phyloP scores from a whole-genome alignment of 2,113 vertebrate genomes.

The Sprattus sprattus region DNA sequence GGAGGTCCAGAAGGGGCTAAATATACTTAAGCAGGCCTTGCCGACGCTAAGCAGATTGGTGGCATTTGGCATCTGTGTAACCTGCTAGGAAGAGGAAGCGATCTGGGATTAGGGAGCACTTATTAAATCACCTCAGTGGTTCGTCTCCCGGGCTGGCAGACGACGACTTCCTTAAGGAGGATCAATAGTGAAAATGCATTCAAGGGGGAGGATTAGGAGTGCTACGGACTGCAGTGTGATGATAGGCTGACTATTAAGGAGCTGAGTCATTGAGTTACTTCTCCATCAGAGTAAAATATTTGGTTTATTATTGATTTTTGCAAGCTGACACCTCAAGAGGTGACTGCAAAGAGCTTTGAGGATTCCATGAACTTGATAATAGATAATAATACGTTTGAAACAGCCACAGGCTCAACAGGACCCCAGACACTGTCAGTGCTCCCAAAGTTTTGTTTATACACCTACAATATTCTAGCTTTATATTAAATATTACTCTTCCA shows the following conservation, averaged over 20 bases:
- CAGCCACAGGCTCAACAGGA: too few species aligned
- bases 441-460: too few species aligned
- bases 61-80: slow-evolving; percentile 56
- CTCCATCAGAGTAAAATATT: too few species aligned
- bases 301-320: too few species aligned
- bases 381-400: too few species aligned
- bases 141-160: neutral
- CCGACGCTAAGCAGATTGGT: slow-evolving; percentile 56
- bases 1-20: slow-evolving; percentile 45
- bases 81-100: slow-evolving; percentile 35
- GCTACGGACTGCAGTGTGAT: neutral
- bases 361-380: too few species aligned
- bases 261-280: neutral
- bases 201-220: neutral
- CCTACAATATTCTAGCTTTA: too few species aligned
- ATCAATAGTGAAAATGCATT: neutral
- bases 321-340: too few species aligned
- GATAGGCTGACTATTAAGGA: neutral
- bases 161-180: neutral
- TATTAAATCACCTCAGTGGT: neutral
- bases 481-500: too few species aligned
- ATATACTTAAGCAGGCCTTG: slow-evolving; percentile 42
- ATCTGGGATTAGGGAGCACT: slow-evolving; percentile 28
- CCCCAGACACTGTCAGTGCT: too few species aligned
- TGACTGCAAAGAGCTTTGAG: too few species aligned